Evolutionary conservation across 2,888 invertebrate species (phyloP).

Genomic region (Shargacucullia verbasci): DNA sequence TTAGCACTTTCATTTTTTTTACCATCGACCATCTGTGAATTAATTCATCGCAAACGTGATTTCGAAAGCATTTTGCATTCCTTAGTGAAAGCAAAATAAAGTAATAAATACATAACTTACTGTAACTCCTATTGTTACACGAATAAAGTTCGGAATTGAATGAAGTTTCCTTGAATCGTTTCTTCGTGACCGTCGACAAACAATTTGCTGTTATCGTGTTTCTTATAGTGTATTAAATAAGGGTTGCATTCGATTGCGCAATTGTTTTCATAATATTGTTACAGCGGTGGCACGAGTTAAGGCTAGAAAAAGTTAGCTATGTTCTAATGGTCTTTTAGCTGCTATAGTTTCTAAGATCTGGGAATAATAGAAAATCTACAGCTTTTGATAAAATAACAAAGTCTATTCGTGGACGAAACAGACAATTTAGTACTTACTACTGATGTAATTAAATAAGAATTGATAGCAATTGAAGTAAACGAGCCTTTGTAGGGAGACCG

Average conservation of each 20-base stretch:
- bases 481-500: too few species aligned
- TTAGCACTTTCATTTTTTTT: slow-evolving; percentile 63
- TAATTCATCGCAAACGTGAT: slow-evolving; percentile 58
- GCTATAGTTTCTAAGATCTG: slow-evolving; percentile 39
- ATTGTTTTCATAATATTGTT: slow-evolving; percentile 24
- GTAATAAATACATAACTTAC: slow-evolving; percentile 22
- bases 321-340: slow-evolving; percentile 43
- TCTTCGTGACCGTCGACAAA: slow-evolving; percentile 28
- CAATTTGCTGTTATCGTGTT: slow-evolving; percentile 45
- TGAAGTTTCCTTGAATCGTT: slow-evolving; percentile 10
- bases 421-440: too few species aligned
- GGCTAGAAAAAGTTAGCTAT: slow-evolving; percentile 33
- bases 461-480: too few species aligned
- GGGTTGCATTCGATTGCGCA: slow-evolving; percentile 47
- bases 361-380: slow-evolving; percentile 12
- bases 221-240: slow-evolving; percentile 52
- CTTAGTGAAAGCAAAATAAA: slow-evolving; percentile 73
- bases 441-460: too few species aligned
- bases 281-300: slow-evolving; percentile 15
- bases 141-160: slow-evolving; percentile 37
- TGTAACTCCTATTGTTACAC: slow-evolving; percentile 13
- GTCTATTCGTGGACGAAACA: too few species aligned
- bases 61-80: slow-evolving; percentile 66
- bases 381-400: too few species aligned
- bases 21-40: slow-evolving; percentile 53